Evolutionary conservation across 2,113 vertebrate genomes (phyloP).

Genomic region (Amazona guildingii): DNA sequence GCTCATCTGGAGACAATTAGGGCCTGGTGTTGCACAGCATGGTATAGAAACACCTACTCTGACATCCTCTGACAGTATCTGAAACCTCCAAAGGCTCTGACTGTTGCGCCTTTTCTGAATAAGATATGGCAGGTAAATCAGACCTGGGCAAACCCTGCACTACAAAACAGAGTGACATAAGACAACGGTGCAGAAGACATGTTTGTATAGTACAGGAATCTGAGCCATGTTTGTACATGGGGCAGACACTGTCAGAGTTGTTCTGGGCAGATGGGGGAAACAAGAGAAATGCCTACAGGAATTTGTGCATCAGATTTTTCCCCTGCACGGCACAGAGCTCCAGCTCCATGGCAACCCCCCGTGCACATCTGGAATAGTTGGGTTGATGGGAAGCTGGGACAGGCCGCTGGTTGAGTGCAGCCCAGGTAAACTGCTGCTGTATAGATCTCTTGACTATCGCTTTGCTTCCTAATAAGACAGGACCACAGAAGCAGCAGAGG

Average conservation of each 20-base stretch:
- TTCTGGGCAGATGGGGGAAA: background rate
- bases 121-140: background rate
- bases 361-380: background rate
- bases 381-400: background rate
- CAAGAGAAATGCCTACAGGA: background rate
- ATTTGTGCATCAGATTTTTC: background rate
- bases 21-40: background rate
- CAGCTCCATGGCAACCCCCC: background rate
- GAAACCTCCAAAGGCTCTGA: background rate
- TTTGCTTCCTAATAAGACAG: background rate
- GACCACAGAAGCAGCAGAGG: background rate
- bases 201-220: background rate
- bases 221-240: background rate
- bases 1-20: background rate
- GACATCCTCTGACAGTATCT: background rate
- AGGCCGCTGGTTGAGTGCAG: background rate
- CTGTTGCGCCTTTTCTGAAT: background rate
- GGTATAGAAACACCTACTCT: background rate
- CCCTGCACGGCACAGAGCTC: background rate
- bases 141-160: background rate
- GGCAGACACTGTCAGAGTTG: background rate
- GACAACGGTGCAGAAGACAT: background rate
- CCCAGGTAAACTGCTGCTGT: background rate
- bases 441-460: background rate
- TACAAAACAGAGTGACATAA: rapidly evolving